Evolutionary conservation across 2,113 vertebrate genomes (phyloP).

Genomic region (Pleuronectes platessa): DNA sequence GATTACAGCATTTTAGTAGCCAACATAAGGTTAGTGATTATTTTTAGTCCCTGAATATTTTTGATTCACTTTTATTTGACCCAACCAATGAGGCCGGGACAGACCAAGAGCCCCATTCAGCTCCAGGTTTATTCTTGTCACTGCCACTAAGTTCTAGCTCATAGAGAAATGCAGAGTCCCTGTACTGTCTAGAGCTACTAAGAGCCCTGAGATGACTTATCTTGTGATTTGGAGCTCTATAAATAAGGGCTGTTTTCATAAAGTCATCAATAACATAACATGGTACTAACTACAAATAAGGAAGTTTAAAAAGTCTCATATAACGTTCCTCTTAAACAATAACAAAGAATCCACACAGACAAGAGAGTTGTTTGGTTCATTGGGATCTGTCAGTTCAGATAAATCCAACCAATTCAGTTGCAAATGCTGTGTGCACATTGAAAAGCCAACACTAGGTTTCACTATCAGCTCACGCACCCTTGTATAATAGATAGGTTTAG

Average conservation of each 20-base stretch:
- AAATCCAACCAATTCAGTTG: constrained; percentile 46
- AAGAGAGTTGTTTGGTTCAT: background rate
- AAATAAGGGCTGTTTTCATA: background rate
- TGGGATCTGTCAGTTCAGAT: constrained; percentile 24
- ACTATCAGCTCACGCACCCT: constrained; percentile 28
- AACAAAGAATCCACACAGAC: background rate
- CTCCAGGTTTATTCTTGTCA: too few species aligned
- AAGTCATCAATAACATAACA: background rate
- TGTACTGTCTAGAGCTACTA: too few species aligned
- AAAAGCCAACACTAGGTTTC: constrained; percentile 36
- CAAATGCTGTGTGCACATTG: constrained; percentile 43
- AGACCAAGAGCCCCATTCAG: too few species aligned
- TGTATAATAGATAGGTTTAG: constrained; percentile 19
- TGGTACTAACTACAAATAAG: background rate
- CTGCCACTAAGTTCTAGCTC: too few species aligned
- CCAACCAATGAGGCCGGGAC: too few species aligned
- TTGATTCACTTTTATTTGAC: too few species aligned
- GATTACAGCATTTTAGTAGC: too few species aligned
- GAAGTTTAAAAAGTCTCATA: background rate
- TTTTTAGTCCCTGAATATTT: too few species aligned
- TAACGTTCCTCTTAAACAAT: background rate
- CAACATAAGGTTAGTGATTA: too few species aligned
- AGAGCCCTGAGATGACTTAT: too few species aligned
- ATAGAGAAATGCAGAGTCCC: too few species aligned
- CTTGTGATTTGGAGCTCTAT: too few species aligned